Evolutionary conservation across 53 echinoderm and acorn worm genomes (phyloP), one percentile per base, ranked within the genome.

Genomic region (Apostichopus leukothele): DNA sequence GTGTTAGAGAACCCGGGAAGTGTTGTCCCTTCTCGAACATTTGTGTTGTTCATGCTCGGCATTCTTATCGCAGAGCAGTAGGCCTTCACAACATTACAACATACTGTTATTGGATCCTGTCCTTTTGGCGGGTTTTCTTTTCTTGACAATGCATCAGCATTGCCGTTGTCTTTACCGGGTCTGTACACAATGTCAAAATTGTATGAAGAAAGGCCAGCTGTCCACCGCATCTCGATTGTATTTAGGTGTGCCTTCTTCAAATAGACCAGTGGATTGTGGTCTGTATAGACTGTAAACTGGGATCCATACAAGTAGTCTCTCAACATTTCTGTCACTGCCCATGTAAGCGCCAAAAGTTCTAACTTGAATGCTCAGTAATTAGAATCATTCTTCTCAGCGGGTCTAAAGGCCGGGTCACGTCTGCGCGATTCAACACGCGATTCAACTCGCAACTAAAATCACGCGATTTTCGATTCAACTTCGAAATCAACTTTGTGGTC

Each of bases 321-420:
- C 52, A 89, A 89, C 71, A 89, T 92, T 53, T 89, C 92, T 5
- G 92, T 92, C 50, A 92, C 89, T 5, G 92, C 89, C 92, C 92
- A 92, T 27, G 89, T 89, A 18, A 92, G 67, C 63, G 86, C 92
- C 10, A 86, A 25, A 0, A 92, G 73, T 54, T 92, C 92, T 68
- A 92, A 20, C 53, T 92, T 92, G n/a, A 92, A 89, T 10, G 89
- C 54, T 18, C 84, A 89, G 61, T 92, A 92, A 50, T 92, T 63
- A 9, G 86, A 75, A 79, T 92, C 92, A 14, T 89, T 78, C 52
- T 75, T 85, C 16, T 92, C 90, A 10, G 92, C 73, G 51, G 76
- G 85, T 18, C 79, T 51, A 25, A 25, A 25, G 25, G 25, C 25
- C 25, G 25, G 25, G 25, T 25, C 25, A 25, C 25, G 1, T 25